Percentiles rank a stretch among this genome's conserved stretches.
These are phyloP conservation scores for Probaryconus sp. DNA, from an alignment of 1,140 invertebrate genomes.

Conservation along the genomic window DNA sequence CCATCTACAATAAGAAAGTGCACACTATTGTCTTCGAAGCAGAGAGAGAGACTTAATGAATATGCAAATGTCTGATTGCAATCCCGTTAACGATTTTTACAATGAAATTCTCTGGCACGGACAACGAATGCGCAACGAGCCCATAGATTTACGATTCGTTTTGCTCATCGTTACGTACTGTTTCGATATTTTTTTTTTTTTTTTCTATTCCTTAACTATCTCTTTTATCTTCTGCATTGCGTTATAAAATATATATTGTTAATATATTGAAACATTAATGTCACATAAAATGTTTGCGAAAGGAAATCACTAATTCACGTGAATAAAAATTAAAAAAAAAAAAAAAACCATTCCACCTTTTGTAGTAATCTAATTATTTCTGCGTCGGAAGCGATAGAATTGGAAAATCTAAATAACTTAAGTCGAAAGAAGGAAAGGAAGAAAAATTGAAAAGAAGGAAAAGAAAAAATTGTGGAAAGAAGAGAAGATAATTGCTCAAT, in stretches of 20 bases:
- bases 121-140: conserved; percentile 8
- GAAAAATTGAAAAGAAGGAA: conserved; percentile 7
- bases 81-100: conserved; percentile 25
- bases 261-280: too few relatives aligned
- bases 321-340: too few relatives aligned
- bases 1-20: too few relatives aligned
- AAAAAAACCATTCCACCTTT: too few relatives aligned
- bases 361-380: too few relatives aligned
- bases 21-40: too few relatives aligned
- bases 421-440: too few relatives aligned
- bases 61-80: conserved; percentile 35
- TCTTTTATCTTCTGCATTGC: conserved; percentile 19
- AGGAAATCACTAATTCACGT: too few relatives aligned
- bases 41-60: too few relatives aligned
- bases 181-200: conserved; percentile 21
- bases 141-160: conserved; percentile 21
- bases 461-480: conserved; percentile 3
- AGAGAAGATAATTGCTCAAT: conserved; percentile 31
- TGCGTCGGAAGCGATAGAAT: too few relatives aligned
- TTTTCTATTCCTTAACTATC: conserved; percentile 21
- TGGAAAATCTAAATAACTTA: too few relatives aligned
- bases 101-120: conserved; percentile 7
- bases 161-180: conserved; percentile 14
- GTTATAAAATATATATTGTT: background rate
- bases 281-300: too few relatives aligned